Evolutionary conservation across 2,888 invertebrate genomes (phyloP), one percentile per base, ranked within the genome.

Genomic region (Ptychoptera contaminata): DNA sequence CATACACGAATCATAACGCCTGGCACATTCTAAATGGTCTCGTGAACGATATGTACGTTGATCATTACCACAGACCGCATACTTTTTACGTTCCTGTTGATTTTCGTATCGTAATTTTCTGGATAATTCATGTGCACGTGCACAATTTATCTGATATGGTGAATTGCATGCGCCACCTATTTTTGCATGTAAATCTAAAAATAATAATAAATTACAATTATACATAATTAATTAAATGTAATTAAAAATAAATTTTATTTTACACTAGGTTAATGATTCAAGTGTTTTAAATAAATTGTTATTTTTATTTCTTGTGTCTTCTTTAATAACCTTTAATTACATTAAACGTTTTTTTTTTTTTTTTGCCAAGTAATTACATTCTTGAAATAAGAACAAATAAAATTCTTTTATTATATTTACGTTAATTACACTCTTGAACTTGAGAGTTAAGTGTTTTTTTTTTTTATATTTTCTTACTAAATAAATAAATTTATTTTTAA

Each of bases 21-120:
- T 51, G 15, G 55, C 49, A 47, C 59, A 60, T 37, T 53, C 53
- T 40, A 59, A 45, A 45, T 58, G 57, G 47, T 55, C 49, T 34
- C 51, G 47, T 34, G 54, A 56, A 14, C 47, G 40, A 47, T 59
- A 58, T 2, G 56, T 58, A 36, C 48, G 45, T 14, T 56, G 55
- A 47, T 59, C 57, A 45, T 52, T 56, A 43, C 57, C 59, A 46
- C 59, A 59, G 23, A 58, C 55, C 35, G 51, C 41, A 36, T 54
- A 51, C 1, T 51, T 47, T 6, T 43, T 31, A 16, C 46, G 38
- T 41, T 48, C 48, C 9, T 23, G 32, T 4, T 42, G 15, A 9
- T 46, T 30, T 47, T 46, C 46, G 48, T 51, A 32, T 47, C 48
- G 9, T 45, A 48, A 39, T 48, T 49, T 40, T 46, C 50, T 36